Conservation (phyloP, 2,113 vertebrate species). For the Paraplagusia blochii region DNA sequence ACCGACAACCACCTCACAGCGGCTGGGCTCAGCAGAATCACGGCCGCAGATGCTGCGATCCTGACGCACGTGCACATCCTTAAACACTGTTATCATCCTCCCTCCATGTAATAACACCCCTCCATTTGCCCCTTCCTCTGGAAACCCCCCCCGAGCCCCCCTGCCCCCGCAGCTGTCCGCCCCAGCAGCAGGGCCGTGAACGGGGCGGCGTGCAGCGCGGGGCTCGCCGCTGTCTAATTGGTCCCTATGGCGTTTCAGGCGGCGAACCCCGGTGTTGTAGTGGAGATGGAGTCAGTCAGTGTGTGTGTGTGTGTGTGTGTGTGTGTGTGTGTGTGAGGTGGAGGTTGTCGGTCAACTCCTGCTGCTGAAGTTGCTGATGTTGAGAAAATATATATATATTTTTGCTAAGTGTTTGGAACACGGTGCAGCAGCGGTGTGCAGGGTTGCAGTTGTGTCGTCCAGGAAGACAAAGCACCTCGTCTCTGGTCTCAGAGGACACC, state of each 20-base stretch:
- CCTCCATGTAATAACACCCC: conserved; percentile 37
- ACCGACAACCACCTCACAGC: conserved; percentile 1
- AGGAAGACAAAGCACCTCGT: no score
- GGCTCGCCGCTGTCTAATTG: conserved; percentile 61
- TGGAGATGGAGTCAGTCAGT: conserved; percentile 23
- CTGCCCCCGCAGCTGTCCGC: conserved; percentile 53
- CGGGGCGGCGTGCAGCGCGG: conserved; percentile 42
- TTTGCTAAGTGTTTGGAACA: background rate
- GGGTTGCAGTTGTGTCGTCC: background rate
- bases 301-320: conserved; percentile 12
- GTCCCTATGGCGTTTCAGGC: conserved; percentile 63
- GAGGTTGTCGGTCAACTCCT: background rate
- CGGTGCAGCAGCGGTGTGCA: background rate
- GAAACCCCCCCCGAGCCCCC: conserved; percentile 36
- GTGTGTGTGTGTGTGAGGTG: background rate
- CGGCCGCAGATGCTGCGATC: conserved; percentile 23
- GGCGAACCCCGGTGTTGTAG: conserved; percentile 43
- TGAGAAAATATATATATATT: background rate
- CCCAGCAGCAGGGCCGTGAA: conserved; percentile 59
- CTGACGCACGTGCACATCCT: conserved; percentile 7
- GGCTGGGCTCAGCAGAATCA: conserved; percentile 17
- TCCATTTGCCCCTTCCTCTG: conserved; percentile 20
- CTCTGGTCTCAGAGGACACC: no score
- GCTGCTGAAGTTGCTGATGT: background rate
- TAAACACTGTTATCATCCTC: conserved; percentile 36